A percentile compares a stretch with the other conserved stretches of the same genome.
Conservation (phyloP, 2,113 vertebrate genomes). For the Lipophrys pholis region DNA sequence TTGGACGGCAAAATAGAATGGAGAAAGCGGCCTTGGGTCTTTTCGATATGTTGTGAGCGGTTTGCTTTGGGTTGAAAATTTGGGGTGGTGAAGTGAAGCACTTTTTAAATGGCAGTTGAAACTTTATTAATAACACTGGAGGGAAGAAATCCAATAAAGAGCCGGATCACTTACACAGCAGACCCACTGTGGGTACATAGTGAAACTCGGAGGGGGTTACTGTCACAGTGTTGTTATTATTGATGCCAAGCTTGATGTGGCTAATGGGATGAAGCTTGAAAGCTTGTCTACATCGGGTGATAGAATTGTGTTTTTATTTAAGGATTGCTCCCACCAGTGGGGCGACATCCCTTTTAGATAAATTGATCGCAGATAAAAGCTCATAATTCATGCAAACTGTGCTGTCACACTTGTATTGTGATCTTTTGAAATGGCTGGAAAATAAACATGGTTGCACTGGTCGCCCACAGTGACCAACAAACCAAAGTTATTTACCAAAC, state of each 20-base stretch:
- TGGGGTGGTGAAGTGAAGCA: constrained; percentile 10
- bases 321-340: neutral
- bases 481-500: neutral
- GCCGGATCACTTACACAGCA: neutral
- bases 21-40: constrained; percentile 50
- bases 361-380: neutral
- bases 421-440: constrained; percentile 13
- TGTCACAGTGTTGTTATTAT: too few species aligned
- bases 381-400: neutral
- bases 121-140: too few species aligned
- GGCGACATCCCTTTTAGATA: neutral
- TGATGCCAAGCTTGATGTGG: too few species aligned
- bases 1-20: constrained; percentile 26
- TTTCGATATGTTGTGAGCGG: constrained; percentile 53
- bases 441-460: neutral
- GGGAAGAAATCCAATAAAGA: too few species aligned
- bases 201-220: too few species aligned
- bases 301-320: neutral
- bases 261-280: too few species aligned
- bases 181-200: too few species aligned
- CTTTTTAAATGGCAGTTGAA: constrained; percentile 11
- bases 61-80: constrained; percentile 61
- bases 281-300: too few species aligned
- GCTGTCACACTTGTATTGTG: neutral
- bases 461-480: neutral